A percentile compares a stretch with the other conserved stretches of the same genome.
Evolutionary conservation across 1,140 invertebrate genomes (phyloP).

Genomic region (Scaptomyza graminum): DNA sequence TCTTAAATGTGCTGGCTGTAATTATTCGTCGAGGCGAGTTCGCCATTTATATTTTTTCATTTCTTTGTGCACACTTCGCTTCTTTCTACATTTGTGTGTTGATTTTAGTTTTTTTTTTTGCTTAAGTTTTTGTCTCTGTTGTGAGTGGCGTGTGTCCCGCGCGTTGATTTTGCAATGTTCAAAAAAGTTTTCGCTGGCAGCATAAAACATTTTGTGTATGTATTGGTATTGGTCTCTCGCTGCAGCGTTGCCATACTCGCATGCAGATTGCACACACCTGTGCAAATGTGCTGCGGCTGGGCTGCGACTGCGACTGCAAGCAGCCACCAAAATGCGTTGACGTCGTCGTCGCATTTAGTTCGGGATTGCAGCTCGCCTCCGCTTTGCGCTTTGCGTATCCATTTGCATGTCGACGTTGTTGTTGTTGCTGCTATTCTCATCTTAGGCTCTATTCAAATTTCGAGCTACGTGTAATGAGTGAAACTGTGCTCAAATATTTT

Average conservation of each 20-base stretch:
- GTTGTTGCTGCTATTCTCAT: neutral
- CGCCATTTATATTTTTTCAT: slow-evolving; percentile 57
- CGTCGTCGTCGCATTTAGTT: slow-evolving; percentile 29
- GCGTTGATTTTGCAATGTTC: slow-evolving; percentile 50
- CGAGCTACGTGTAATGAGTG: slow-evolving; percentile 9
- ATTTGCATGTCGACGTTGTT: slow-evolving; percentile 9
- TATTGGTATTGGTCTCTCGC: slow-evolving; percentile 68
- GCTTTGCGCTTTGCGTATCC: slow-evolving; percentile 24
- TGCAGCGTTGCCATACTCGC: slow-evolving; percentile 71
- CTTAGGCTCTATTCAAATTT: slow-evolving; percentile 41
- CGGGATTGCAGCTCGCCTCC: slow-evolving; percentile 38
- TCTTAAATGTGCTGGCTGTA: slow-evolving; percentile 51
- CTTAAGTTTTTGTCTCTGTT: slow-evolving; percentile 42
- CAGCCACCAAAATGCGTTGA: slow-evolving; percentile 37
- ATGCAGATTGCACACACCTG: slow-evolving; percentile 67
- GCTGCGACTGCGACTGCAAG: slow-evolving; percentile 6
- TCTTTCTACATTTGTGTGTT: slow-evolving; percentile 22
- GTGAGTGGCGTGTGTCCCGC: slow-evolving; percentile 59
- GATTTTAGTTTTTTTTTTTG: slow-evolving; percentile 11
- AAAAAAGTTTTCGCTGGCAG: slow-evolving; percentile 44
- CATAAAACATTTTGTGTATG: slow-evolving; percentile 75
- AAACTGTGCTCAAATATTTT: slow-evolving; percentile 3
- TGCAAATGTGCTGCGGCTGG: slow-evolving; percentile 62
- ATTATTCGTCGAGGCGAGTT: slow-evolving; percentile 52
- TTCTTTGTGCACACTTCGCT: slow-evolving; percentile 45